These are phyloP conservation scores for Suillia variegata DNA, from an alignment of 2,888 invertebrate species.

Conservation along the genomic window DNA sequence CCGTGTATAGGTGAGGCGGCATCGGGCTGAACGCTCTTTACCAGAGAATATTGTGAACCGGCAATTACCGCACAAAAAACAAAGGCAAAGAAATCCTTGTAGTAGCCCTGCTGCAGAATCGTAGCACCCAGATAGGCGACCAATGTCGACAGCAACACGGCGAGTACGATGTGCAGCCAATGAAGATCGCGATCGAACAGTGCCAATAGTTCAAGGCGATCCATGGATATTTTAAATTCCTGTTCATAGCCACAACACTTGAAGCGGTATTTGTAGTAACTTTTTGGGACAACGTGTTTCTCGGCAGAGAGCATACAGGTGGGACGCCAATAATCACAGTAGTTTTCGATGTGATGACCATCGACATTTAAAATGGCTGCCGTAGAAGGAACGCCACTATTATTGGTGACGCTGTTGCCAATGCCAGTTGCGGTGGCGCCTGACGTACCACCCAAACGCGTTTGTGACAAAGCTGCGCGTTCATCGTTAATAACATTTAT, in stretches of 20 bases:
- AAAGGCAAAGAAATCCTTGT: conserved; percentile 90
- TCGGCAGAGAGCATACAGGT: conserved; percentile 54
- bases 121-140: conserved; percentile 87
- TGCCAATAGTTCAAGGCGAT: conserved; percentile 88
- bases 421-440: background rate
- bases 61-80: conserved; percentile 98
- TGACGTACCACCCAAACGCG: conserved; percentile 9
- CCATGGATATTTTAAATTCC: conserved; percentile 81
- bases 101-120: conserved; percentile 82
- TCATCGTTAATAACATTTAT: conserved; percentile 51
- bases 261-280: conserved; percentile 60
- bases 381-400: conserved; percentile 12
- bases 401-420: conserved; percentile 16
- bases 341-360: conserved; percentile 49
- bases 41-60: conserved; percentile 93
- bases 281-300: conserved; percentile 54
- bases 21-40: conserved; percentile 98
- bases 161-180: conserved; percentile 76
- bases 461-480: conserved; percentile 25
- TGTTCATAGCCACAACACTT: conserved; percentile 53
- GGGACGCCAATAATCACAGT: conserved; percentile 60
- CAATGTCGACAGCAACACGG: conserved; percentile 80
- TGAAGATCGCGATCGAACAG: conserved; percentile 87
- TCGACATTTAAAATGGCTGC: conserved; percentile 53
- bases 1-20: conserved; percentile 98